Base-by-base conservation (phyloP, 2,888 invertebrate genomes). In the Shargacucullia verbasci region DNA sequence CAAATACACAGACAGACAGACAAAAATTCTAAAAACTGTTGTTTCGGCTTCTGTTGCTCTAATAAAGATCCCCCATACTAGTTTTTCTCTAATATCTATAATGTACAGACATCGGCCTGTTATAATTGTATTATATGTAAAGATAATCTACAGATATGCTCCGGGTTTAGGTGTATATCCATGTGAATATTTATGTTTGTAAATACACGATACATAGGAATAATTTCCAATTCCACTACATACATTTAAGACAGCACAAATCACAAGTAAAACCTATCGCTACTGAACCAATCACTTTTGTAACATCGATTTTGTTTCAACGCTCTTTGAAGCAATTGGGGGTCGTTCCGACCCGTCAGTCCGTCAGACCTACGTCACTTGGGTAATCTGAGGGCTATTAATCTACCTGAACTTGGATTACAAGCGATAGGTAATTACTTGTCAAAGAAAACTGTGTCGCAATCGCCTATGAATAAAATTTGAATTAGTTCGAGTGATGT, bases 331-430 rank as follows among this genome's bases (percentile, higher is more conserved):
- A 56, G 53, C 48, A 34, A 61, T 37, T 43, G 57, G 45, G 67
- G 62, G 59, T 57, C 65, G 59, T 57, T 73, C 34, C 64, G 37
- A 38, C 41, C 65, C 66, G 63, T 44, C 65, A 53, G 39, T 56
- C 8, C 50, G 75, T 79, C 80, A 70, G 59, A 81, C 82, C 81
- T 64, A 79, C 81, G 79, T 81, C 82, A 81, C 57, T 50, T 15
- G 12, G 25, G 44, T 71, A 75, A 78, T 80, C 79, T 54, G 53
- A 64, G 62, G 63, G 64, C 66, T 75, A 80, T 75, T 70, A 76
- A 76, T 79, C 76, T 72, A 81, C 78, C 78, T 69, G 70, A 59
- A 79, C 67, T 78, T 54, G 58, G 70, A 76, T 75, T 66, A 68
- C 55, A 58, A 20, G 29, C 55, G 65, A 74, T 70, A 70, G 67